Conservation (phyloP, 2,888 invertebrate species). For the Limnephilus auricula region DNA sequence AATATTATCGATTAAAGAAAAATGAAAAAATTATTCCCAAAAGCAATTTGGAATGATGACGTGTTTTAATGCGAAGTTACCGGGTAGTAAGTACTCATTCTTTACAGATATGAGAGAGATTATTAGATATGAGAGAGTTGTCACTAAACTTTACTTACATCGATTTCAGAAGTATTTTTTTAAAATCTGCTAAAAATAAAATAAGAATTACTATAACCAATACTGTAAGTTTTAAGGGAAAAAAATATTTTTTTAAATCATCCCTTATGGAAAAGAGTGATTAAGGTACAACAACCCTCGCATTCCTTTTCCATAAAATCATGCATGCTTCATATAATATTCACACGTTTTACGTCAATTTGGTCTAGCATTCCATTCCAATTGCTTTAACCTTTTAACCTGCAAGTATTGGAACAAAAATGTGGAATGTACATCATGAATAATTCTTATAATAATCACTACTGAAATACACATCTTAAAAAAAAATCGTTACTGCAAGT, state of each 20-base stretch:
- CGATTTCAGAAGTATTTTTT: not conserved
- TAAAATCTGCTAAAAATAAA: not conserved
- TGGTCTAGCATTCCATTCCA: not conserved
- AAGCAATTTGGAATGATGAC: too few species aligned
- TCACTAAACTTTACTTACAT: too few species aligned
- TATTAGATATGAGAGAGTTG: too few species aligned
- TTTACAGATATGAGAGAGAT: too few species aligned
- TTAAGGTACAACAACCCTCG: not conserved
- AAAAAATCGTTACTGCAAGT: not conserved
- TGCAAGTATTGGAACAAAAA: not conserved
- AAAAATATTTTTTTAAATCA: not conserved
- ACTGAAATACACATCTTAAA: not conserved
- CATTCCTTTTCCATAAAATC: not conserved
- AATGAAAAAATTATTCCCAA: too few species aligned
- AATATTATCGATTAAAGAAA: too few species aligned
- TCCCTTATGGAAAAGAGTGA: not conserved
- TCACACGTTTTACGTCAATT: not conserved
- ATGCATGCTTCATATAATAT: not conserved
- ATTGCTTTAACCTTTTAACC: constrained; percentile 2
- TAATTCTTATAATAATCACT: not conserved
- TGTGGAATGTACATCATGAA: not conserved
- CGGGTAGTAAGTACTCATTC: too few species aligned
- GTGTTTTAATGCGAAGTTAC: too few species aligned
- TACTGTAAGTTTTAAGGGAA: not conserved
- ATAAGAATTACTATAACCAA: not conserved